Percentiles rank a stretch among this genome's conserved stretches.
phyloP scores from a whole-genome alignment of 1,140 invertebrate species.

The Drosophila mayri region DNA sequence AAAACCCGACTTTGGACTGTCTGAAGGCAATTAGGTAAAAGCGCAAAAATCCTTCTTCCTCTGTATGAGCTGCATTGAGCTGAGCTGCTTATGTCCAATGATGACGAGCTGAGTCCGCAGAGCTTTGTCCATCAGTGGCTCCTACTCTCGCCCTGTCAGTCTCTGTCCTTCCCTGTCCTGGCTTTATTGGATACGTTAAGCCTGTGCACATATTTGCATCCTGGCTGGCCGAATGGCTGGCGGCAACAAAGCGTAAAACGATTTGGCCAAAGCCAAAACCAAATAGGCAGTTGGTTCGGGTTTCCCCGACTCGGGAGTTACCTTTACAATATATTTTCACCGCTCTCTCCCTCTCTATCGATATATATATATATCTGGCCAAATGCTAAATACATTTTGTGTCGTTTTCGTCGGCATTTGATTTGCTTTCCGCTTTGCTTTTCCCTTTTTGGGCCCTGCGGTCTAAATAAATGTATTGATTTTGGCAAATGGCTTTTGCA shows the following conservation, averaged over 20 bases:
- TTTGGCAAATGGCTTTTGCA: slow-evolving; percentile 78
- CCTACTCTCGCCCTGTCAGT: slow-evolving; percentile 8
- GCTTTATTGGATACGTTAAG: slow-evolving; percentile 61
- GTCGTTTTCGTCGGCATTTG: slow-evolving; percentile 41
- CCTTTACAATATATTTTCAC: slow-evolving; percentile 47
- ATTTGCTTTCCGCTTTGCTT: slow-evolving; percentile 43
- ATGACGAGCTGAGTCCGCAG: slow-evolving; percentile 58
- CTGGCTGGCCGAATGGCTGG: slow-evolving; percentile 36
- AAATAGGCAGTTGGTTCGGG: slow-evolving; percentile 36
- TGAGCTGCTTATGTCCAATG: slow-evolving; percentile 58
- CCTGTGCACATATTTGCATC: slow-evolving; percentile 69
- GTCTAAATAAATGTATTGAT: slow-evolving; percentile 82
- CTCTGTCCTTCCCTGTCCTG: slow-evolving; percentile 42
- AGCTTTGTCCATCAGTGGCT: slow-evolving; percentile 60
- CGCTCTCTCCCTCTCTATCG: slow-evolving; percentile 21
- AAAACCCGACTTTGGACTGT: not conserved
- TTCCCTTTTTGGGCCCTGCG: slow-evolving; percentile 41
- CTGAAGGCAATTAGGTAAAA: slow-evolving; percentile 3
- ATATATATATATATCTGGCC: slow-evolving; percentile 3
- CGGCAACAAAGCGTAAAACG: slow-evolving; percentile 62
- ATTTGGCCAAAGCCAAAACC: slow-evolving; percentile 63
- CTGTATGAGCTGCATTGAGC: slow-evolving; percentile 39
- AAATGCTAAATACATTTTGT: slow-evolving; percentile 69
- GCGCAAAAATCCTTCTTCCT: slow-evolving; percentile 10
- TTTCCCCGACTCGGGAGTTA: slow-evolving; percentile 23